phyloP scores from a whole-genome alignment of 2,888 invertebrate genomes.

The Endomychus coccineus region DNA sequence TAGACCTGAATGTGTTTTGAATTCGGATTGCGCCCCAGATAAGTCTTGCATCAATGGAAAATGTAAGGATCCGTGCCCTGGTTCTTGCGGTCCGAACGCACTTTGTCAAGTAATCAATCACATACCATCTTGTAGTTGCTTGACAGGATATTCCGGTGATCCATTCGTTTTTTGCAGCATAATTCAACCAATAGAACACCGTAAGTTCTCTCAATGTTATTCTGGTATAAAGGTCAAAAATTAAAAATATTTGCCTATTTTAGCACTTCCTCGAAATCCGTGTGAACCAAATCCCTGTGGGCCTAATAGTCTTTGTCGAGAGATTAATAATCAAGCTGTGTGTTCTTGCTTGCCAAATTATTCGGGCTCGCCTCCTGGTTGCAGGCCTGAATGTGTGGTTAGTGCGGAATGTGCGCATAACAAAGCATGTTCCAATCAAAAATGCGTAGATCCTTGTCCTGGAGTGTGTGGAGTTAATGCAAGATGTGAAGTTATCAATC shows the following conservation, averaged over 20 bases:
- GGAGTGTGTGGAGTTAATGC: slow-evolving; percentile 74
- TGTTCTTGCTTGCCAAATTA: slow-evolving; percentile 70
- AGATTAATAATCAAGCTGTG: slow-evolving; percentile 61
- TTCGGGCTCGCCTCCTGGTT: slow-evolving; percentile 71
- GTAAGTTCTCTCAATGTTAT: slow-evolving; percentile 21
- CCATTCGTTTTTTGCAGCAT: slow-evolving; percentile 59
- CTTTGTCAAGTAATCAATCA: slow-evolving; percentile 69
- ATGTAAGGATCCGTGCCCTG: slow-evolving; percentile 59
- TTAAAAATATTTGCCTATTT: too few species aligned
- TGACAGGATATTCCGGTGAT: slow-evolving; percentile 59
- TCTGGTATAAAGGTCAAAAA: too few species aligned
- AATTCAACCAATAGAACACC: slow-evolving; percentile 16
- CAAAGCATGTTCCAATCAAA: slow-evolving; percentile 73
- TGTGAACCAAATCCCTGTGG: slow-evolving; percentile 77
- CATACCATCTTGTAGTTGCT: slow-evolving; percentile 66
- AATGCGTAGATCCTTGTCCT: slow-evolving; percentile 74
- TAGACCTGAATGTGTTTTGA: slow-evolving; percentile 56
- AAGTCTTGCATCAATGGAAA: slow-evolving; percentile 59
- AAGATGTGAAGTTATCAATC: slow-evolving; percentile 71
- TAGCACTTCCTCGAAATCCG: slow-evolving; percentile 46
- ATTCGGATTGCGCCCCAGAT: slow-evolving; percentile 59
- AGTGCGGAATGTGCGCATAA: slow-evolving; percentile 74
- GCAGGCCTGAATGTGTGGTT: slow-evolving; percentile 75
- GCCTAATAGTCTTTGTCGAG: slow-evolving; percentile 69
- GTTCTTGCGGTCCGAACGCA: slow-evolving; percentile 69